phyloP scores from a whole-genome alignment of 2,888 invertebrate species.

The Rhamphomyia laevipes region DNA sequence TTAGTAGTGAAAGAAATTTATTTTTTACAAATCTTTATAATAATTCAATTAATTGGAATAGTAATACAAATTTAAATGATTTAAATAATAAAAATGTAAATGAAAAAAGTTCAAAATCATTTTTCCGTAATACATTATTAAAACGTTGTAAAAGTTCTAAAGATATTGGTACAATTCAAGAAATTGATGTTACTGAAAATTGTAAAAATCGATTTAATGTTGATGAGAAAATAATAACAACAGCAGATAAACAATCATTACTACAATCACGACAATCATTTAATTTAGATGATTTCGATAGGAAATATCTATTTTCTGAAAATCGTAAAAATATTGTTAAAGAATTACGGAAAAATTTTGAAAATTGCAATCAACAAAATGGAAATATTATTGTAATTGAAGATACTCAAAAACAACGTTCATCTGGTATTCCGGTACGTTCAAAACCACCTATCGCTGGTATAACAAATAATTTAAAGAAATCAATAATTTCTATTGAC shows the following conservation, averaged over 20 bases:
- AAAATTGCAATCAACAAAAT: slow-evolving; percentile 3
- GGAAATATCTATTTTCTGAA: slow-evolving; percentile 13
- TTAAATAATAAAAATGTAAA: background rate
- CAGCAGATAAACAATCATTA: background rate
- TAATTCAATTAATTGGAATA: slow-evolving; percentile 13
- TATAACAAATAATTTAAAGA: background rate
- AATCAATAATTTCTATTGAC: background rate
- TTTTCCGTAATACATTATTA: slow-evolving; percentile 12
- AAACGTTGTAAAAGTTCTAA: slow-evolving; percentile 16
- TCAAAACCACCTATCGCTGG: background rate
- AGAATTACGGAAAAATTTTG: slow-evolving; percentile 16
- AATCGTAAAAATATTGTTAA: slow-evolving; percentile 14
- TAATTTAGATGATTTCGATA: slow-evolving; percentile 15
- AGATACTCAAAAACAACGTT: background rate
- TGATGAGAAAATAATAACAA: background rate
- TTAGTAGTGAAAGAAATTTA: slow-evolving; percentile 15
- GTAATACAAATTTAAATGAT: slow-evolving; percentile 11
- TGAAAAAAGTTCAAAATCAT: background rate
- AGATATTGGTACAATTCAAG: slow-evolving; percentile 8
- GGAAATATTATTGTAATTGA: background rate
- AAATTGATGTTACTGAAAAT: slow-evolving; percentile 2
- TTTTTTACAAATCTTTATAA: slow-evolving; percentile 14
- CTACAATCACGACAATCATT: slow-evolving; percentile 10
- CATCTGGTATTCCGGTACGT: background rate
- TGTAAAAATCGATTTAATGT: background rate